A percentile compares a stretch with the other conserved stretches of the same genome.
Evolutionary conservation across 2,888 invertebrate species (phyloP).

Genomic region (Harmothoe impar): DNA sequence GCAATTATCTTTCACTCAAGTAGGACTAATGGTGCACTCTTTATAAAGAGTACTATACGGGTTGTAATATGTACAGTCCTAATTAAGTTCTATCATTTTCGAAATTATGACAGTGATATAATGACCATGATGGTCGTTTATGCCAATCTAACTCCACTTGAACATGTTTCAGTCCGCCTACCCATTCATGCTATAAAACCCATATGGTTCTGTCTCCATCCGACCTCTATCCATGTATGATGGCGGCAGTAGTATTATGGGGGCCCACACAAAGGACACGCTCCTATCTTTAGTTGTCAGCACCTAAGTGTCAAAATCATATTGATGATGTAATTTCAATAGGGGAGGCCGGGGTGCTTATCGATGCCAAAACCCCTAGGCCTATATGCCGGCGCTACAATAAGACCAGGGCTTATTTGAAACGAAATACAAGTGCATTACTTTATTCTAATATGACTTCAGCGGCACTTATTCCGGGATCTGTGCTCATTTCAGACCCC

Average conservation of each 20-base stretch:
- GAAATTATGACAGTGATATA: slow-evolving; percentile 15
- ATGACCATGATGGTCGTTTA: slow-evolving; percentile 1
- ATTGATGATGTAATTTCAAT: too few relatives aligned
- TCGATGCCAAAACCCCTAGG: too few relatives aligned
- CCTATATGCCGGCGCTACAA: too few relatives aligned
- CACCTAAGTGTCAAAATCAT: too few relatives aligned
- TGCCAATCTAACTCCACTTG: background rate
- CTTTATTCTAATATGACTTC: too few relatives aligned
- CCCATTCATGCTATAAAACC: background rate
- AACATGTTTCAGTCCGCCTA: background rate
- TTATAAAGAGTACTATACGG: slow-evolving; percentile 13
- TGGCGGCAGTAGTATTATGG: slow-evolving; percentile 1
- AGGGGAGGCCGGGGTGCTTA: too few relatives aligned
- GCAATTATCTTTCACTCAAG: slow-evolving; percentile 1
- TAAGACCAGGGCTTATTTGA: too few relatives aligned
- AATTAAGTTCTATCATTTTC: background rate
- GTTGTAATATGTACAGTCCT: slow-evolving; percentile 5
- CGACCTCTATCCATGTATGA: background rate
- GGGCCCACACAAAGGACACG: background rate
- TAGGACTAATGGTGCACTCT: background rate
- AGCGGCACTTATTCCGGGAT: too few relatives aligned
- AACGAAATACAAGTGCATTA: too few relatives aligned
- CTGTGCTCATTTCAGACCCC: too few relatives aligned
- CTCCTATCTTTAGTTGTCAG: background rate
- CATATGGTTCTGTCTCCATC: background rate